Conservation (phyloP, 2,113 vertebrate genomes). For the Pygoscelis antarcticus region DNA sequence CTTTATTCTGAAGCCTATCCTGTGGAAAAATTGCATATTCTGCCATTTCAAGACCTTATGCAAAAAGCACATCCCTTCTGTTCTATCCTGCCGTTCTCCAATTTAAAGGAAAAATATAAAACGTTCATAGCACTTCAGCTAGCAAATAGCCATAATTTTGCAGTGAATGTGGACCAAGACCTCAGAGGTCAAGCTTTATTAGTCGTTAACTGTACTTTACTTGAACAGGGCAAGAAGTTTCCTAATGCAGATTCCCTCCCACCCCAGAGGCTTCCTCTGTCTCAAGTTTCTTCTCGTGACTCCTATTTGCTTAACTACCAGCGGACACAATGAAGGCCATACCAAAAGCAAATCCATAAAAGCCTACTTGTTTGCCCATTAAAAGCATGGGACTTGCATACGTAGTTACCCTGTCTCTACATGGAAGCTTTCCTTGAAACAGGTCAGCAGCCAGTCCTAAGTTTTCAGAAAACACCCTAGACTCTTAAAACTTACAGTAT, state of each 20-base stretch:
- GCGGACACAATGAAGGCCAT: background rate
- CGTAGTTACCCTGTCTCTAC: background rate
- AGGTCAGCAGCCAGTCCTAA: background rate
- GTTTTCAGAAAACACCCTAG: background rate
- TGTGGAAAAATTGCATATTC: background rate
- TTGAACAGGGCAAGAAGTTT: background rate
- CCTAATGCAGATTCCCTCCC: background rate
- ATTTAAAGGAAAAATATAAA: background rate
- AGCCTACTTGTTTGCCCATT: background rate
- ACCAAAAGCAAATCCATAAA: background rate
- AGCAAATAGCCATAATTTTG: background rate
- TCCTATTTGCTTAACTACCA: background rate
- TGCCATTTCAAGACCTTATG: background rate
- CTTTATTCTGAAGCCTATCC: background rate
- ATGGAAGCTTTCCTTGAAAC: background rate
- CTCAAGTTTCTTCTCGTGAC: background rate
- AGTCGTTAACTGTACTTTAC: background rate
- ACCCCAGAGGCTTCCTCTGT: background rate
- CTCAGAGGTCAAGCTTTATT: background rate
- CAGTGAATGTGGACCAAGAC: background rate
- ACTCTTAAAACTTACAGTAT: accelerated
- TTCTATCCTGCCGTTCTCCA: background rate
- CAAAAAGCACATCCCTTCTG: background rate
- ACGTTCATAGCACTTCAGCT: background rate
- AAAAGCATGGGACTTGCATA: background rate